phyloP scores from a whole-genome alignment of 2,113 vertebrate genomes.

The Marmota flaviventris region DNA sequence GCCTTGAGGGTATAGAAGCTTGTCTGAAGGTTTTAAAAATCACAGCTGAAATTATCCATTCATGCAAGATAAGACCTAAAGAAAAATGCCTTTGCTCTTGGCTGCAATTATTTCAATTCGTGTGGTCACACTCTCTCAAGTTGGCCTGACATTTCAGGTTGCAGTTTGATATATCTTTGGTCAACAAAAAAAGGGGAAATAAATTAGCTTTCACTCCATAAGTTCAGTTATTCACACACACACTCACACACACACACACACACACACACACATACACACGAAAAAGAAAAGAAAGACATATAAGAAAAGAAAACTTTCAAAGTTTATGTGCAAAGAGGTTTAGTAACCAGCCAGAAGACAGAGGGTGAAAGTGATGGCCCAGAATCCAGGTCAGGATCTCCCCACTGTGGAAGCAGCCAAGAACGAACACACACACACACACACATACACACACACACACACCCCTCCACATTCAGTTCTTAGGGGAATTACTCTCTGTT shows the following conservation, averaged over 20 bases:
- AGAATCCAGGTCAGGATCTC: constrained; percentile 26
- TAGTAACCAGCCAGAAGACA: background rate
- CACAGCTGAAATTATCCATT: constrained; percentile 62
- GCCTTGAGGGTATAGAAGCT: constrained; percentile 40
- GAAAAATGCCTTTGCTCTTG: constrained; percentile 73
- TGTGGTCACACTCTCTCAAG: constrained; percentile 46
- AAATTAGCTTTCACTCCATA: constrained; percentile 59
- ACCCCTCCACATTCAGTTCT: background rate
- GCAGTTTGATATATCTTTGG: constrained; percentile 29
- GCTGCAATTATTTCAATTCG: constrained; percentile 71
- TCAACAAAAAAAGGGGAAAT: constrained; percentile 24
- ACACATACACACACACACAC: background rate
- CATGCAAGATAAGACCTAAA: constrained; percentile 58
- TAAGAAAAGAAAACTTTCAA: background rate
- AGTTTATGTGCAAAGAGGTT: background rate
- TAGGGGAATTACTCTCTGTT: background rate
- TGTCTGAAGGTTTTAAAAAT: constrained; percentile 74
- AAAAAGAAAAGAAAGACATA: background rate
- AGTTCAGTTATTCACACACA: background rate
- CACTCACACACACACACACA: too few relatives aligned
- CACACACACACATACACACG: too few relatives aligned
- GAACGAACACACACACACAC: background rate
- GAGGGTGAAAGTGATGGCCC: background rate
- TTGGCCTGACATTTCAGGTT: constrained; percentile 62
- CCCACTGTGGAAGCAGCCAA: background rate